Conservation (phyloP, 2,113 vertebrate species). For the Trematocara unimaculatum region DNA sequence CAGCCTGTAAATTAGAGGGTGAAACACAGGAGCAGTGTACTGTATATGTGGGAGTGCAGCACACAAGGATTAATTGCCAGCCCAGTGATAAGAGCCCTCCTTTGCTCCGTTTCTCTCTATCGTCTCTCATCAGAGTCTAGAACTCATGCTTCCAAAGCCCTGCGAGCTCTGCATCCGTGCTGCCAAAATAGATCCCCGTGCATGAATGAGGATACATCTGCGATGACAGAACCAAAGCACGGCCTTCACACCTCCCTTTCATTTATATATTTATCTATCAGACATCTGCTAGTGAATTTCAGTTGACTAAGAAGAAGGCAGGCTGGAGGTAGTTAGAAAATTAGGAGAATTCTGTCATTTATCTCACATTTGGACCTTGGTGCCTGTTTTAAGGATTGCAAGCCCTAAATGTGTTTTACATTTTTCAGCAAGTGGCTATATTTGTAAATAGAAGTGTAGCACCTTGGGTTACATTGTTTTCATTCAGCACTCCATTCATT, state of each 20-base stretch:
- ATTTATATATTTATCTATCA: constrained; percentile 21
- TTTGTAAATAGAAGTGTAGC: not conserved
- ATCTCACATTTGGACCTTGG: not conserved
- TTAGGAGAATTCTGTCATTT: not conserved
- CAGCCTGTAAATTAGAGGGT: constrained; percentile 61
- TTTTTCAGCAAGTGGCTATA: not conserved
- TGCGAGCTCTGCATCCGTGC: not conserved
- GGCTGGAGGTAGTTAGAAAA: not conserved
- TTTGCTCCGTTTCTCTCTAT: not conserved
- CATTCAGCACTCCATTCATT: not conserved
- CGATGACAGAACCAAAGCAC: constrained; percentile 10
- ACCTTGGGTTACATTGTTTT: not conserved
- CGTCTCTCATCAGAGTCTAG: constrained; percentile 5
- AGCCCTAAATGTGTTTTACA: not conserved
- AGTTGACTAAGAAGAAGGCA: not conserved
- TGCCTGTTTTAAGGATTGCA: not conserved
- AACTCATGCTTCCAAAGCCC: not conserved
- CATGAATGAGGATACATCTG: constrained; percentile 31
- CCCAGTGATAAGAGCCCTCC: constrained; percentile 34
- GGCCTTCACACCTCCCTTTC: not conserved
- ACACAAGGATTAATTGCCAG: constrained; percentile 49
- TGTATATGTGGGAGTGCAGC: constrained; percentile 31
- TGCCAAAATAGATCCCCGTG: constrained; percentile 18
- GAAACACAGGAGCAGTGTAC: constrained; percentile 26
- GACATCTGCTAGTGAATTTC: constrained; percentile 39